Evolutionary conservation across 2,797 vertebrate species (phyloP).

Genomic region (Rhinogobio ventralis): DNA sequence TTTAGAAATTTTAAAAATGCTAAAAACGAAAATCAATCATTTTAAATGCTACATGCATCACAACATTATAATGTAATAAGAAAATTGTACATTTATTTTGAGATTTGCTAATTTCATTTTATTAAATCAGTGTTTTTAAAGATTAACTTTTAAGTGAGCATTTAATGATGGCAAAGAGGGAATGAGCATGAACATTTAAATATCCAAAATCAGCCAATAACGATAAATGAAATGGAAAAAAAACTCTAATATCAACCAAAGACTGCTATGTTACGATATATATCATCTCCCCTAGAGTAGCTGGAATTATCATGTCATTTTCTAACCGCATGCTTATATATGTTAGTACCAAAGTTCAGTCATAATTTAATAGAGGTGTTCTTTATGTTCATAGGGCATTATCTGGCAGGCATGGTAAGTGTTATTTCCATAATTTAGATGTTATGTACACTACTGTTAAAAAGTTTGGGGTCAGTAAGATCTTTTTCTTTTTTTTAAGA

Average conservation of each 20-base stretch:
- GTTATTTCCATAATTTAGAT: constrained; percentile 5
- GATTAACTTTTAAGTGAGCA: not conserved
- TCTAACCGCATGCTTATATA: not conserved
- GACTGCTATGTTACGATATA: not conserved
- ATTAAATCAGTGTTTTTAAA: not conserved
- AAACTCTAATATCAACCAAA: not conserved
- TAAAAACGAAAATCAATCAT: not conserved
- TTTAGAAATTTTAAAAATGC: not conserved
- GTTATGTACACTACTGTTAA: not conserved
- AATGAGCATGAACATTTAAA: not conserved
- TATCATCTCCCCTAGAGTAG: not conserved
- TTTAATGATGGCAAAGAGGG: not conserved
- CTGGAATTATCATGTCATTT: not conserved
- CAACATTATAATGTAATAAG: not conserved
- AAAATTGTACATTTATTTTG: not conserved
- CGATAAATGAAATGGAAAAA: too few relatives aligned
- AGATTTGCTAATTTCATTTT: not conserved
- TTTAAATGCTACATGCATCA: not conserved
- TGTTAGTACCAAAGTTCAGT: too few relatives aligned
- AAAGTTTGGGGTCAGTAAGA: not conserved
- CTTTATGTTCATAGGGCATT: constrained; percentile 81
- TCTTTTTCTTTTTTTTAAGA: not conserved
- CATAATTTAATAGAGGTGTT: not conserved
- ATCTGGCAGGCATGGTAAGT: constrained; percentile 94
- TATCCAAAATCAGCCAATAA: not conserved